phyloP scores from a whole-genome alignment of 1,140 invertebrate genomes.

The Drosophila lini region DNA sequence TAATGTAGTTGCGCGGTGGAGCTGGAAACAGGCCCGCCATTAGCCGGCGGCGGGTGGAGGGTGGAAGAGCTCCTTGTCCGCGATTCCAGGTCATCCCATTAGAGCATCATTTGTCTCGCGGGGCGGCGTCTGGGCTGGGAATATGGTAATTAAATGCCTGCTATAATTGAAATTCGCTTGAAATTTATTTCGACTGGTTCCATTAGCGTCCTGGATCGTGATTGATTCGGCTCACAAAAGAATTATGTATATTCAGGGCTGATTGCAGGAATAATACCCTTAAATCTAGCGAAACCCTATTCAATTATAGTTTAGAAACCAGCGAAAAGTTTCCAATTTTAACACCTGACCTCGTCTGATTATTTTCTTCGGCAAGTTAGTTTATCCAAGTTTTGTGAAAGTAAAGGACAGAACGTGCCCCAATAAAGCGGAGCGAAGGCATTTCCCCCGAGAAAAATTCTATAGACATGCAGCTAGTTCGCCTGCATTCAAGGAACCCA shows the following conservation, averaged over 20 bases:
- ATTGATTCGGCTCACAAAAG: constrained; percentile 13
- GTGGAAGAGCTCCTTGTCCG: constrained; percentile 17
- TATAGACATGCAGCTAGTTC: not conserved
- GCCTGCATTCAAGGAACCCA: constrained; percentile 8
- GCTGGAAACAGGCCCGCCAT: constrained; percentile 19
- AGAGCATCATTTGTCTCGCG: constrained; percentile 68
- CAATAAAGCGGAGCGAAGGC: not conserved
- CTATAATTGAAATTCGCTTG: constrained; percentile 71
- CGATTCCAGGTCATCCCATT: constrained; percentile 56
- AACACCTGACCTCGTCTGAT: constrained; percentile 1
- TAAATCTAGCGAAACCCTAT: not conserved
- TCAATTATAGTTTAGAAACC: constrained; percentile 4
- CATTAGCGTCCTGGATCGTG: constrained; percentile 13
- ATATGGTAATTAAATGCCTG: constrained; percentile 71
- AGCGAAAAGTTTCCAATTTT: constrained; percentile 5
- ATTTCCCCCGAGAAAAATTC: constrained; percentile 1
- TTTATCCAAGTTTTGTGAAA: not conserved
- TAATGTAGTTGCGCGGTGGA: constrained; percentile 39
- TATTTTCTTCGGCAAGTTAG: not conserved
- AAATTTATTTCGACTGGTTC: constrained; percentile 22
- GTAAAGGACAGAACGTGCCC: not conserved
- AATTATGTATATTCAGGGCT: not conserved
- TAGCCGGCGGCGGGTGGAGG: constrained; percentile 19
- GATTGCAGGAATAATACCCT: not conserved
- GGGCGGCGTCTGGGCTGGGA: not conserved